Conservation (phyloP, 2,888 invertebrate genomes). For the Drosophila austrosaltans region DNA sequence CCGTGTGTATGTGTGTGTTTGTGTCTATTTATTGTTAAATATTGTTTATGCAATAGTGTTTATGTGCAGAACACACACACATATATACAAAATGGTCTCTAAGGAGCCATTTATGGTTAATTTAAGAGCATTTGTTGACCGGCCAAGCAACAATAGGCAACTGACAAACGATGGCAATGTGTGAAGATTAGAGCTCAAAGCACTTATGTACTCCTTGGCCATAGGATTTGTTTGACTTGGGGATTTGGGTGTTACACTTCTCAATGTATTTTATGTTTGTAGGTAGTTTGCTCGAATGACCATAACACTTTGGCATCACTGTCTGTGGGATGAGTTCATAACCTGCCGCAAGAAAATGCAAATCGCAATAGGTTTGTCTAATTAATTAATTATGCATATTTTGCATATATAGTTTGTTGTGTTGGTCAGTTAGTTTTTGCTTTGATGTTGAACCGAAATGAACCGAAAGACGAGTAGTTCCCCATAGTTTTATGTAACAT, state of each 20-base stretch:
- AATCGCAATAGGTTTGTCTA: constrained; percentile 45
- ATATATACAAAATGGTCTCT: constrained; percentile 45
- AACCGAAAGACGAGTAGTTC: constrained; percentile 58
- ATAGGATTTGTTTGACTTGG: constrained; percentile 16
- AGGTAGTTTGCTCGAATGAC: background rate
- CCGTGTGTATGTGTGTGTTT: constrained; percentile 22
- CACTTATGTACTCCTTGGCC: constrained; percentile 9
- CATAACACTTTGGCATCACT: constrained; percentile 23
- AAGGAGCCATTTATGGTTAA: constrained; percentile 61
- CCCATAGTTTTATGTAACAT: constrained; percentile 61
- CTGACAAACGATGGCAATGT: constrained; percentile 39
- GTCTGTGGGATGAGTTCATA: constrained; percentile 27
- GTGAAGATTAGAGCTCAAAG: constrained; percentile 37
- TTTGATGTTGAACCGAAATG: constrained; percentile 62
- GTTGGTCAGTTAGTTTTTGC: constrained; percentile 44
- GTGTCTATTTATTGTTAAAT: constrained; percentile 56
- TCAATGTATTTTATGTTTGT: background rate
- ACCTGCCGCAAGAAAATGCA: constrained; percentile 53
- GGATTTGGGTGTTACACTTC: constrained; percentile 15
- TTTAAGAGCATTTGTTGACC: constrained; percentile 65
- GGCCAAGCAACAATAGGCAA: constrained; percentile 33
- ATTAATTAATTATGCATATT: constrained; percentile 76
- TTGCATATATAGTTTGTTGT: constrained; percentile 54
- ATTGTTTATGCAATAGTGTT: constrained; percentile 71
- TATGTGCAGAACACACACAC: constrained; percentile 36